Evolutionary conservation across 2,888 invertebrate species (phyloP).

Genomic region (Oligia strigilis): DNA sequence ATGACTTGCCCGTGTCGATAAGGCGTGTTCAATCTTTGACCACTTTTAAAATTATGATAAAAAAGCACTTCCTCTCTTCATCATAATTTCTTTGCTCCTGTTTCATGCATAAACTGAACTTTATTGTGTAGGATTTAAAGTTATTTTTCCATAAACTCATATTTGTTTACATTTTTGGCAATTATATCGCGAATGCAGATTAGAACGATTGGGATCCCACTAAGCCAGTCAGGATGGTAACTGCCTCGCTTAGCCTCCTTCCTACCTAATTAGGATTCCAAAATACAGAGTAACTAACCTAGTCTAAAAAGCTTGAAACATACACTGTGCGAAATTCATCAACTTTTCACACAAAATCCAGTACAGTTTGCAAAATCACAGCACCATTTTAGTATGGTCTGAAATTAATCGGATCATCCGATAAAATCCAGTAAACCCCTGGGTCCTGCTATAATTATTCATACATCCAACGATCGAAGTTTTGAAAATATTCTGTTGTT

Average conservation of each 20-base stretch:
- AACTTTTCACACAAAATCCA: neutral
- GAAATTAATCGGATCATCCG: neutral
- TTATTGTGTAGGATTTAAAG: too few species aligned
- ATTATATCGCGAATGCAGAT: too few species aligned
- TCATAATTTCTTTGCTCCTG: too few species aligned
- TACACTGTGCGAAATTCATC: neutral
- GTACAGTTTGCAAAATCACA: neutral
- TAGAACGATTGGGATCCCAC: neutral
- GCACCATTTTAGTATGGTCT: neutral
- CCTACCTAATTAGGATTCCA: neutral
- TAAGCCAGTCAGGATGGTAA: neutral
- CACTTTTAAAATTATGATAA: too few species aligned
- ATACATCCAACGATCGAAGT: too few species aligned
- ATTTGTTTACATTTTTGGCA: too few species aligned
- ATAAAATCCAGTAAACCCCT: neutral
- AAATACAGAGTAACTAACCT: neutral
- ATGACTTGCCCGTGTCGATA: too few species aligned
- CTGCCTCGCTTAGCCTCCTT: neutral
- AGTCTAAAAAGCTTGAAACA: neutral
- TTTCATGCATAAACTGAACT: too few species aligned
- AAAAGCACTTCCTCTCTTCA: too few species aligned
- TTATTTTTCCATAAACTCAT: too few species aligned
- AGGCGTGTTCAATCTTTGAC: too few species aligned
- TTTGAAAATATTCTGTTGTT: too few species aligned
- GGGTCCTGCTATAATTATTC: neutral